A percentile compares a stretch with the other conserved stretches of the same genome.
Conservation (phyloP, 1,140 invertebrate species). For the Macrotrachela quadricornifera region DNA sequence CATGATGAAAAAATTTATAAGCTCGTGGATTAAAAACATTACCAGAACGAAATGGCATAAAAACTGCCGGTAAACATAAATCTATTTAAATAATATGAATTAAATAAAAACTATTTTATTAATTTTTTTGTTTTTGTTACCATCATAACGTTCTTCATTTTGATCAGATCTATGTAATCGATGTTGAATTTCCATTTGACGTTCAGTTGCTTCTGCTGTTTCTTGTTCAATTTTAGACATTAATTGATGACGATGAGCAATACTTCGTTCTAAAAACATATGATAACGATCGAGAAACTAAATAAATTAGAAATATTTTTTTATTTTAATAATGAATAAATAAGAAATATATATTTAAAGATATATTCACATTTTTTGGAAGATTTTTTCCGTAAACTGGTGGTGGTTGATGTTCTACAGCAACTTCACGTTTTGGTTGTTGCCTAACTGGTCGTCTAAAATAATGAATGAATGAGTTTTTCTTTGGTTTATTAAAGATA, state of each 20-base stretch:
- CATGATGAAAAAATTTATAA: conserved; percentile 23
- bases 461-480: background rate
- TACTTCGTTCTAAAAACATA: conserved; percentile 1
- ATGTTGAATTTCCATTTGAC: conserved; percentile 6
- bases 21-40: conserved; percentile 22
- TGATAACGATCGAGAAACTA: conserved; percentile 1
- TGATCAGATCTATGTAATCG: background rate
- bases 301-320: background rate
- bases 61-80: conserved; percentile 20
- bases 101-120: too few relatives aligned
- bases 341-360: background rate
- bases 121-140: too few relatives aligned
- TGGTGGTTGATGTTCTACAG: background rate
- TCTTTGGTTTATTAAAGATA: background rate
- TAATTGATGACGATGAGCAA: conserved; percentile 1
- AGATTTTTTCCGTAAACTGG: background rate
- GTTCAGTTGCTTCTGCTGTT: background rate
- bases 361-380: background rate
- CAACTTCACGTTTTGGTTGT: background rate
- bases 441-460: background rate
- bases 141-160: background rate
- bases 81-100: background rate
- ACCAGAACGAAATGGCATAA: conserved; percentile 20
- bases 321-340: too few relatives aligned
- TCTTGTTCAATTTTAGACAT: conserved; percentile 1